These are phyloP conservation scores for Leucania comma DNA, from an alignment of 2,888 invertebrate species.

Conservation along the genomic window DNA sequence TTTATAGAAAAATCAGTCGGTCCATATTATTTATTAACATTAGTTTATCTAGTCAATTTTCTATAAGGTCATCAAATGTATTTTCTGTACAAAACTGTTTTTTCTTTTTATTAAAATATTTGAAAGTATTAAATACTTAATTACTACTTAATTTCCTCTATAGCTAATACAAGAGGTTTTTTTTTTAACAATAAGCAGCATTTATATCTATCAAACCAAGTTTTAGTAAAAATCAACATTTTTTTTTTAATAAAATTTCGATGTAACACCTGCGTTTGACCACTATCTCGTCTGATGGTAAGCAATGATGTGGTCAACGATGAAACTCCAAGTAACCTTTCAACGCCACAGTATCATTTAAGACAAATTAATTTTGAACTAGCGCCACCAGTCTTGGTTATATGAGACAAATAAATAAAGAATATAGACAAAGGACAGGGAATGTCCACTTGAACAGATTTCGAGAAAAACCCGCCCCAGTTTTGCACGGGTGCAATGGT, in stretches of 20 bases:
- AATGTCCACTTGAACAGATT: too few relatives aligned
- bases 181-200: too few relatives aligned
- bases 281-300: neutral
- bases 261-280: neutral
- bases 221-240: too few relatives aligned
- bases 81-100: neutral
- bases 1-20: neutral
- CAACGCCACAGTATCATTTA: too few relatives aligned
- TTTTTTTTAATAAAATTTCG: too few relatives aligned
- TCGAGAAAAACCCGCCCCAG: too few relatives aligned
- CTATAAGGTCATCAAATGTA: constrained; percentile 2
- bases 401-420: too few relatives aligned
- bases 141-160: neutral
- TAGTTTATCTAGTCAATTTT: constrained; percentile 34
- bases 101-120: neutral
- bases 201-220: too few relatives aligned
- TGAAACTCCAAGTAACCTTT: neutral
- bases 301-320: neutral
- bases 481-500: too few relatives aligned
- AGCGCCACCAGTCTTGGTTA: too few relatives aligned
- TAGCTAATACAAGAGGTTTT: neutral
- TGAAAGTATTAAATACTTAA: constrained; percentile 8
- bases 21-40: neutral
- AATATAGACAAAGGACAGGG: too few relatives aligned
- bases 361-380: too few relatives aligned